phyloP scores from a whole-genome alignment of 2,888 invertebrate species.

The Patella ulyssiponensis region DNA sequence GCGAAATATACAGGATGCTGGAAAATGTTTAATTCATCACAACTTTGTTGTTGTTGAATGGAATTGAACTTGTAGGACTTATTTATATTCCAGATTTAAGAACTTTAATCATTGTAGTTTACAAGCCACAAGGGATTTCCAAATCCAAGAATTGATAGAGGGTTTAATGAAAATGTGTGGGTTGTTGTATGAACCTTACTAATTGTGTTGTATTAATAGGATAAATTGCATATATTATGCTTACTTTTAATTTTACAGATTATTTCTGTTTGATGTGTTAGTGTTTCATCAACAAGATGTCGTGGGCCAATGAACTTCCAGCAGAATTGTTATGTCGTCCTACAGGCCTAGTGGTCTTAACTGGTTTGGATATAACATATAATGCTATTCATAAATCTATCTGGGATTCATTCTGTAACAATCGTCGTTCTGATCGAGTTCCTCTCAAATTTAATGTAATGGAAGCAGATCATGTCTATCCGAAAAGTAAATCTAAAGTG shows the following conservation, averaged over 20 bases:
- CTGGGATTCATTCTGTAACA: conserved; percentile 92
- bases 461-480: conserved; percentile 88
- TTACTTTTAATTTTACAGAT: not conserved
- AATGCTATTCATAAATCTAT: conserved; percentile 91
- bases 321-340: conserved; percentile 87
- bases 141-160: too few relatives aligned
- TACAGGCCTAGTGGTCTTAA: conserved; percentile 87
- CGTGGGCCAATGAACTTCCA: conserved; percentile 78
- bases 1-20: too few relatives aligned
- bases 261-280: not conserved
- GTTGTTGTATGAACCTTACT: too few relatives aligned
- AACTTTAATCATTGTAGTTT: too few relatives aligned
- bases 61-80: too few relatives aligned
- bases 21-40: too few relatives aligned
- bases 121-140: too few relatives aligned
- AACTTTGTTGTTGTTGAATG: too few relatives aligned
- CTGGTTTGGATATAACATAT: conserved; percentile 87
- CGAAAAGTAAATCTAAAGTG: conserved; percentile 75
- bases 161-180: too few relatives aligned
- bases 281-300: conserved; percentile 52
- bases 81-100: too few relatives aligned
- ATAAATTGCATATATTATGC: not conserved
- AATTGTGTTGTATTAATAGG: not conserved
- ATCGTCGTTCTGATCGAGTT: conserved; percentile 85
- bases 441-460: conserved; percentile 88